Evolutionary conservation across 2,888 invertebrate genomes (phyloP), one percentile per base, ranked within the genome.

Genomic region (Adelphocoris suturalis): DNA sequence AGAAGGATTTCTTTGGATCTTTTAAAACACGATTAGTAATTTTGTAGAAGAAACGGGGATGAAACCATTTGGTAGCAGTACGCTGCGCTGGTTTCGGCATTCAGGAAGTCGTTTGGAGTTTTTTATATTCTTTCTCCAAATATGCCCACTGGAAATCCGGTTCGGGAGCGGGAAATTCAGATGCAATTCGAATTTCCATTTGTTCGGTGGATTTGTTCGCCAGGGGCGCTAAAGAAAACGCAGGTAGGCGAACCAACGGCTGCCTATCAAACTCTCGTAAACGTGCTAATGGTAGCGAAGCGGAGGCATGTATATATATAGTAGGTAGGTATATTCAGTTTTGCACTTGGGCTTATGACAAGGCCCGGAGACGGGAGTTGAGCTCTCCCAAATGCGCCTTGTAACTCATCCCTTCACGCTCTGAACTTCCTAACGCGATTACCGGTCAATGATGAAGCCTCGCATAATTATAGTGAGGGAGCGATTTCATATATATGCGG

Each of bases 221-320:
- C 68, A 23, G 68, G 23, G 23, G 68, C 12, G 12, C 13, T 23
- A 23, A 23, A 68, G 68, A 68, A 68, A 68, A 68, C 23, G 23
- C 23, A 27, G 37, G 37, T 37, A 37, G 68, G 68, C 19, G 68
- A 68, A 68, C 23, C 68, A 13, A 68, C 68, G 19, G 68, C 23
- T 68, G 68, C 68, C 68, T 23, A 68, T 68, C 68, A 68, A 68
- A 68, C 23, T 68, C 68, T 68, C 68, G 68, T 68, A 23, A 68
- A 68, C 68, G 68, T 68, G 68, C 68, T 68, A 68, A 68, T 68
- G 68, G 68, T 23, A 23, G 68, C 19, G 12, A 19, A 23, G 23
- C 68, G 23, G 23, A 23, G n/a, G n/a, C n/a, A n/a, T n/a, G n/a
- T n/a, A n/a, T n/a, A n/a, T n/a, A n/a, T n/a, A n/a, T n/a, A n/a